Conservation (phyloP, 2,113 vertebrate species). For the Megalops atlanticus region DNA sequence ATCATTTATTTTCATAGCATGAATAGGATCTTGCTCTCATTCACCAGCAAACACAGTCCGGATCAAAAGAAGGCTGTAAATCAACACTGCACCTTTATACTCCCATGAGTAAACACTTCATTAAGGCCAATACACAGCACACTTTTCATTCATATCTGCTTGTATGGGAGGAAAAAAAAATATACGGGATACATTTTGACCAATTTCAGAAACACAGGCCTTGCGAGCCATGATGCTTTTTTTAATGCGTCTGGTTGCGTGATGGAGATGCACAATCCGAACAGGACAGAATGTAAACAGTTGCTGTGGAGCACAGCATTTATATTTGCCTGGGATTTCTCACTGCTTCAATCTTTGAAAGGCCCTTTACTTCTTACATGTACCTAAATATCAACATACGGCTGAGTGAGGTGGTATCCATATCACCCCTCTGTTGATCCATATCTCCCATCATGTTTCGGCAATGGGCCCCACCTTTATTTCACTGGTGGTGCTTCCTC, state of each 20-base stretch:
- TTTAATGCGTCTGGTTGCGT: not conserved
- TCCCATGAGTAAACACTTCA: not conserved
- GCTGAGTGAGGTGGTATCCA: not conserved
- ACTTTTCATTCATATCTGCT: constrained; percentile 2
- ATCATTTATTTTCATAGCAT: constrained; percentile 17
- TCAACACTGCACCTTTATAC: not conserved
- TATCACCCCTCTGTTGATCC: too few species aligned
- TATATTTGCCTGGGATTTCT: not conserved
- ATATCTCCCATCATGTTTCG: not conserved
- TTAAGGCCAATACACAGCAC: not conserved
- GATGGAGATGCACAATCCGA: not conserved
- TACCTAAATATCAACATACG: not conserved
- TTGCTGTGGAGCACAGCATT: not conserved
- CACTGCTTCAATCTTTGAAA: not conserved
- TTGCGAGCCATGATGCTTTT: not conserved
- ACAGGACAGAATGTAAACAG: too few species aligned
- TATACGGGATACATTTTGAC: not conserved
- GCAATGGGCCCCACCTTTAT: not conserved
- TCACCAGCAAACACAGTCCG: not conserved
- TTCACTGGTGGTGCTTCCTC: not conserved
- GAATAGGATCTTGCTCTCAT: not conserved
- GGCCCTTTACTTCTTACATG: not conserved
- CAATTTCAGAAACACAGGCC: not conserved
- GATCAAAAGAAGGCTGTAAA: not conserved
- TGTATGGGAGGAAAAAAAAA: not conserved